Conservation (phyloP, 1,140 invertebrate species). For the Monomorium pharaonis region DNA sequence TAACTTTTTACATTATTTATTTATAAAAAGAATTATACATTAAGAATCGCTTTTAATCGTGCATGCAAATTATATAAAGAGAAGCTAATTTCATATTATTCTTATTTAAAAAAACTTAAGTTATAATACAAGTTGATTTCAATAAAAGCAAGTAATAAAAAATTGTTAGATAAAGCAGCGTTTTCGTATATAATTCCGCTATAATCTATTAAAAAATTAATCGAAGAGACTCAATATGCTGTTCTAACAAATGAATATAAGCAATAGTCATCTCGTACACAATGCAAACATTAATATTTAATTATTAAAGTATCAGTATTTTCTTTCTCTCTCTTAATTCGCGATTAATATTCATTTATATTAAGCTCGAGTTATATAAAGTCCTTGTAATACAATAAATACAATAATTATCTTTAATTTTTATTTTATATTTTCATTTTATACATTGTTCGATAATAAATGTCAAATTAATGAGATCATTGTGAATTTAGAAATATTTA, state of each 20-base stretch:
- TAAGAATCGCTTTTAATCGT: slow-evolving; percentile 34
- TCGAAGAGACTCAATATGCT: background rate
- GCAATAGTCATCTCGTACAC: slow-evolving; percentile 9
- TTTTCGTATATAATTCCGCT: background rate
- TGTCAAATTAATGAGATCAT: slow-evolving; percentile 67
- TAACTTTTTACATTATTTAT: slow-evolving; percentile 59
- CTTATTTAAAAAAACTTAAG: slow-evolving; percentile 5
- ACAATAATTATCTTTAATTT: slow-evolving; percentile 9
- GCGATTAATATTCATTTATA: slow-evolving; percentile 26
- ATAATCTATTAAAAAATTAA: background rate
- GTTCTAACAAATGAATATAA: background rate
- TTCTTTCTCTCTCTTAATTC: background rate
- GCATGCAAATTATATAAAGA: slow-evolving; percentile 36
- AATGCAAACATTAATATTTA: slow-evolving; percentile 16
- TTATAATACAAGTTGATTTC: slow-evolving; percentile 17
- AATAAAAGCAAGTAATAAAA: background rate
- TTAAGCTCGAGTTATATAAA: slow-evolving; percentile 17
- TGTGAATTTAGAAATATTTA: slow-evolving; percentile 66
- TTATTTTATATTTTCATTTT: slow-evolving; percentile 54
- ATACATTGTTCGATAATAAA: slow-evolving; percentile 66
- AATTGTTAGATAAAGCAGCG: background rate
- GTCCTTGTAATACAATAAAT: slow-evolving; percentile 40
- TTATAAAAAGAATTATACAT: slow-evolving; percentile 58
- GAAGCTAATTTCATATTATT: slow-evolving; percentile 20
- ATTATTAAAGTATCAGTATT: slow-evolving; percentile 30